Conservation (phyloP, 2,113 vertebrate species). For the Cinclus mexicanus region DNA sequence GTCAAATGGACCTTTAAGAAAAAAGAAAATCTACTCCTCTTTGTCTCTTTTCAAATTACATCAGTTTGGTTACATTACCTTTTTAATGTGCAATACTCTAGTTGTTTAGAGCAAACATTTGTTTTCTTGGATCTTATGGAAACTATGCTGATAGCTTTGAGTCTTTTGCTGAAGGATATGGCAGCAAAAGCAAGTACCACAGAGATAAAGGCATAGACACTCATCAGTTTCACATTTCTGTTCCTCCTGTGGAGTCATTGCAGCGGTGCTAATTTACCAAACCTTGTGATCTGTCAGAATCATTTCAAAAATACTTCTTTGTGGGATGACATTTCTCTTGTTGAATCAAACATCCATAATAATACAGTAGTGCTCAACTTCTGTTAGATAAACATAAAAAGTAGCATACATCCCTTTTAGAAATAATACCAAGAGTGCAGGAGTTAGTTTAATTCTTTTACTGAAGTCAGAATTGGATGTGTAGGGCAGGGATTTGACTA, state of each 20-base stretch:
- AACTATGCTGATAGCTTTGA: background rate
- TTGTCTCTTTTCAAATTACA: background rate
- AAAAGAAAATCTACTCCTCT: background rate
- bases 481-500: background rate
- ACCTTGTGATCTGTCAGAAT: background rate
- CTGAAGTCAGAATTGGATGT: background rate
- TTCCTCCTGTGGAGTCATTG: background rate
- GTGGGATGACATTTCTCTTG: background rate
- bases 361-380: background rate
- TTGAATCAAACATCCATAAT: background rate
- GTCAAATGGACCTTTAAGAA: background rate
- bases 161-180: background rate
- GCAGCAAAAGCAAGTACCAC: background rate
- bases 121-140: background rate
- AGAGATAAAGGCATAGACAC: background rate
- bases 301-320: background rate
- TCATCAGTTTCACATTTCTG: background rate
- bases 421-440: background rate
- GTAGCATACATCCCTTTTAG: background rate
- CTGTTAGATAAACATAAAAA: background rate
- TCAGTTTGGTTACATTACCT: background rate
- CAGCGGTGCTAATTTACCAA: background rate
- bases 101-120: background rate
- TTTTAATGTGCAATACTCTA: constrained; percentile 3
- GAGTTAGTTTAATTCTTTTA: background rate